Conservation (phyloP, 1,140 invertebrate genomes). For the Scaptodrosophila lebanonensis region DNA sequence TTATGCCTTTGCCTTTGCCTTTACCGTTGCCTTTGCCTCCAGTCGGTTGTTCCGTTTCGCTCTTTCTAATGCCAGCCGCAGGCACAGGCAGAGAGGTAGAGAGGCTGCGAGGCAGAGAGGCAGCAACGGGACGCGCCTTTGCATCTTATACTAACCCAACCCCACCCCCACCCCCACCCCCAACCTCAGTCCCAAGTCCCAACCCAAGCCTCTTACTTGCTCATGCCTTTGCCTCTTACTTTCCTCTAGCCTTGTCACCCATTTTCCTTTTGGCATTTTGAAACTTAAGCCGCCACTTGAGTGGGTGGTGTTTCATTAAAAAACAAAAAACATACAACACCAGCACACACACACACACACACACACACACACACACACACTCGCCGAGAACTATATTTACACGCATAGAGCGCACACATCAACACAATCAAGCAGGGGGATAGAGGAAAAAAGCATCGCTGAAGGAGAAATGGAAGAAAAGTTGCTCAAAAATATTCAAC, state of each 20-base stretch:
- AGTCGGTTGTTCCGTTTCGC: conserved; percentile 22
- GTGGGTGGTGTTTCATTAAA: conserved; percentile 69
- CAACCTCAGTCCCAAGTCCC: conserved; percentile 2
- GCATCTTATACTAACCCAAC: conserved; percentile 4
- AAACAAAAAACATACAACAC: too few species aligned
- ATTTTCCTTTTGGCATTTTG: conserved; percentile 57
- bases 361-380: conserved; percentile 1
- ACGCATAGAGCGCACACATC: conserved; percentile 8
- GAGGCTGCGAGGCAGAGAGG: not conserved
- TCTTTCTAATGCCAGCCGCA: conserved; percentile 1
- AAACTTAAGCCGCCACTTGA: conserved; percentile 64
- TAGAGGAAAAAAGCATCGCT: conserved; percentile 40
- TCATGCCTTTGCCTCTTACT: not conserved
- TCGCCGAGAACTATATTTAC: not conserved
- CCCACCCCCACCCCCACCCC: not conserved
- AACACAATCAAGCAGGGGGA: conserved; percentile 7
- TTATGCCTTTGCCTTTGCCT: conserved; percentile 11
- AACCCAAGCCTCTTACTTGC: not conserved
- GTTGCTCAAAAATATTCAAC: conserved; percentile 52
- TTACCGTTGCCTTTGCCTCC: conserved; percentile 13
- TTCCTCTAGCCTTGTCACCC: conserved; percentile 16
- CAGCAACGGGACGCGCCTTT: conserved; percentile 12
- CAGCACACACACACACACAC: conserved; percentile 1
- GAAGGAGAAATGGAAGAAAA: conserved; percentile 56
- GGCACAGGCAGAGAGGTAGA: conserved; percentile 1